A percentile compares a stretch with the other conserved stretches of the same genome.
Conservation (phyloP, 2,797 vertebrate species). For the Botia kubotai region DNA sequence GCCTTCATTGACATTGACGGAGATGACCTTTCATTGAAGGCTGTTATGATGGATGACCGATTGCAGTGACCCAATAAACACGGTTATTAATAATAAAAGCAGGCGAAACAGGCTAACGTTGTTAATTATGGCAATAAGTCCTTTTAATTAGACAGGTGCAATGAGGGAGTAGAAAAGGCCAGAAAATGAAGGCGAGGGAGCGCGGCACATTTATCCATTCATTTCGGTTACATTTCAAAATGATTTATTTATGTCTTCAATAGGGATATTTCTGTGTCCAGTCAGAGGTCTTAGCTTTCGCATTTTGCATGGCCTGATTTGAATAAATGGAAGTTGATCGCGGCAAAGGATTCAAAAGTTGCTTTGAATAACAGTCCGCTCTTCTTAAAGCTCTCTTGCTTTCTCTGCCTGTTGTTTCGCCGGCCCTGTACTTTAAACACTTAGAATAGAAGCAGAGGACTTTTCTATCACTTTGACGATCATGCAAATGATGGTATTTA, state of each 20-base stretch:
- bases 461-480: conserved; percentile 9
- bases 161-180: conserved; percentile 29
- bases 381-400: conserved; percentile 28
- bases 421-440: background rate
- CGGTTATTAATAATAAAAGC: conserved; percentile 58
- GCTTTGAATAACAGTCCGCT: conserved; percentile 40
- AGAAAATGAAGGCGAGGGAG: background rate
- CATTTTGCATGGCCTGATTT: conserved; percentile 7
- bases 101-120: conserved; percentile 53
- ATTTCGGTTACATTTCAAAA: conserved; percentile 32
- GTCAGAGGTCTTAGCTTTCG: background rate
- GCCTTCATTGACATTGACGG: conserved; percentile 42
- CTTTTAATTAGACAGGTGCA: conserved; percentile 60
- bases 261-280: conserved; percentile 21
- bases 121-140: conserved; percentile 58
- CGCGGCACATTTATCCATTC: conserved; percentile 38
- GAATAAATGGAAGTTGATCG: conserved; percentile 22
- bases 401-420: conserved; percentile 21
- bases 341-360: conserved; percentile 28
- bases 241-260: conserved; percentile 39
- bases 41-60: conserved; percentile 50
- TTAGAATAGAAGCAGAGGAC: conserved; percentile 10
- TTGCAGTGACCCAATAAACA: conserved; percentile 57
- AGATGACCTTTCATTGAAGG: conserved; percentile 55
- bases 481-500: conserved; percentile 15